Percentiles rank a stretch among this genome's conserved stretches.
Evolutionary conservation across 2,797 vertebrate species (phyloP).

Genomic region (Phalanger gymnotis): DNA sequence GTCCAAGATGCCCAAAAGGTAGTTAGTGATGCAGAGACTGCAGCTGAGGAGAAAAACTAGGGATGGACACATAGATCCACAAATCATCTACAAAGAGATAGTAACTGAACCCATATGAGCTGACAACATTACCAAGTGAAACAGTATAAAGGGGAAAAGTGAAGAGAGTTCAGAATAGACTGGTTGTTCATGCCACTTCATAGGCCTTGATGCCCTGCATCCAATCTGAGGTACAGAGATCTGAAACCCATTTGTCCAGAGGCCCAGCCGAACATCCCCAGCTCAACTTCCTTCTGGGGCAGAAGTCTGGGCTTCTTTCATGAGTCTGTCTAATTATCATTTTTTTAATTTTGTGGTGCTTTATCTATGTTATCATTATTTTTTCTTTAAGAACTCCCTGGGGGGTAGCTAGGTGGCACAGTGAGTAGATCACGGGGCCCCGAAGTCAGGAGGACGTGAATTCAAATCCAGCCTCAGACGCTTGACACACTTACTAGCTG

Average conservation of each 20-base stretch:
- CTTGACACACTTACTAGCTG: no score
- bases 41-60: no score
- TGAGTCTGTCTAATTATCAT: background rate
- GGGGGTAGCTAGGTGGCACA: no score
- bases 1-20: background rate
- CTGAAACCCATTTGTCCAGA: background rate
- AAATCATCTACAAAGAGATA: background rate
- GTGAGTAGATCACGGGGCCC: no score
- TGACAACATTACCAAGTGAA: background rate
- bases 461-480: no score
- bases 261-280: background rate
- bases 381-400: slow-evolving; percentile 34
- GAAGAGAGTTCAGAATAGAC: background rate
- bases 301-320: slow-evolving; percentile 35
- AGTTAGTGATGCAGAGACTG: background rate
- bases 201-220: slow-evolving; percentile 20
- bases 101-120: background rate
- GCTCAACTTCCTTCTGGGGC: slow-evolving; percentile 39
- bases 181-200: slow-evolving; percentile 17
- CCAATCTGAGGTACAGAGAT: background rate
- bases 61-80: background rate
- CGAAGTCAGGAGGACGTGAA: no score
- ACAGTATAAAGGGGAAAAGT: background rate
- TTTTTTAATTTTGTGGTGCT: slow-evolving; percentile 21
- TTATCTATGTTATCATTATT: slow-evolving; percentile 43